Conservation (phyloP, 2,888 invertebrate genomes). For the Griposia aprilina region DNA sequence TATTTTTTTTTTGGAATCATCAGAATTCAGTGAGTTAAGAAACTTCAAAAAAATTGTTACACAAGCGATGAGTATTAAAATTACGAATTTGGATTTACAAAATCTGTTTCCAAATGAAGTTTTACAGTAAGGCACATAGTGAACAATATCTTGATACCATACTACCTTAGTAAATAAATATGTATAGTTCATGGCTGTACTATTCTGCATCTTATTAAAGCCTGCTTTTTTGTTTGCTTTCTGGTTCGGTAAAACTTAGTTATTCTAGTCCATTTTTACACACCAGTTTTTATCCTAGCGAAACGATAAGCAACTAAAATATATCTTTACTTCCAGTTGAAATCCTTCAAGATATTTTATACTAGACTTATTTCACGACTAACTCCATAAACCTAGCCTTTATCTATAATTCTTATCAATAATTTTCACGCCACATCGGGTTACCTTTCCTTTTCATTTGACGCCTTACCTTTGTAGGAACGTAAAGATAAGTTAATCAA, state of each 20-base stretch:
- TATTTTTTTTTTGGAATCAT: too few relatives aligned
- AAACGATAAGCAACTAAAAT: background rate
- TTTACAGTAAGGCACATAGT: too few relatives aligned
- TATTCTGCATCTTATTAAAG: too few relatives aligned
- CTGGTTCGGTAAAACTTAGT: background rate
- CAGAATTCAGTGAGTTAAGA: too few relatives aligned
- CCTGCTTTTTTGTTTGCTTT: background rate
- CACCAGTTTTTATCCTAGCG: background rate
- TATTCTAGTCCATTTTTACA: background rate
- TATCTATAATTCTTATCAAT: slow-evolving; percentile 45
- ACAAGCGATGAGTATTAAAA: too few relatives aligned
- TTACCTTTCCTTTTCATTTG: slow-evolving; percentile 50
- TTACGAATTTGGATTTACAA: too few relatives aligned
- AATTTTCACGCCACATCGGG: slow-evolving; percentile 45
- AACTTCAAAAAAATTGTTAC: too few relatives aligned
- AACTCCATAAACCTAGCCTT: slow-evolving; percentile 10
- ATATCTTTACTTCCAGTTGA: slow-evolving; percentile 23
- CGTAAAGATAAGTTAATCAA: slow-evolving; percentile 72
- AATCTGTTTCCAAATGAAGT: too few relatives aligned
- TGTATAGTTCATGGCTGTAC: background rate
- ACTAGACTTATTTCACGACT: slow-evolving; percentile 16
- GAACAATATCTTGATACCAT: too few relatives aligned
- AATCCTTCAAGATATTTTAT: slow-evolving; percentile 13
- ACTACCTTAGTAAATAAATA: too few relatives aligned
- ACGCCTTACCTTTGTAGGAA: slow-evolving; percentile 34